These are phyloP conservation scores for Penaeus indicus DNA, from an alignment of 1,140 invertebrate genomes.

Conservation along the genomic window DNA sequence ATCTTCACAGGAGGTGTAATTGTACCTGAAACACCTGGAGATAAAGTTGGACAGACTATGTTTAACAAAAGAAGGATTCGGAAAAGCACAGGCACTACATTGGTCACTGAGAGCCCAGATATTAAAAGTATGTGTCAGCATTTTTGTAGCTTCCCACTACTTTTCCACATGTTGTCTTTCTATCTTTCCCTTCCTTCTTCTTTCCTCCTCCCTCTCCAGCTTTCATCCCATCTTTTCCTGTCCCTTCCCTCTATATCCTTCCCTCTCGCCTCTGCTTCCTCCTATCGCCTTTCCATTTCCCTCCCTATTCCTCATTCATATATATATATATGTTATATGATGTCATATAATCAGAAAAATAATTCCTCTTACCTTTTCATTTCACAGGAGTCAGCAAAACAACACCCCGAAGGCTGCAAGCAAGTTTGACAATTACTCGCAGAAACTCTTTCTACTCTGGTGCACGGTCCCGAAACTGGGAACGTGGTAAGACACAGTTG, in stretches of 20 bases:
- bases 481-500: constrained; percentile 49
- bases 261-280: not conserved
- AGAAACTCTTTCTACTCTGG: constrained; percentile 60
- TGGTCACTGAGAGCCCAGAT: constrained; percentile 56
- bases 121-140: constrained; percentile 51
- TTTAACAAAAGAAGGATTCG: constrained; percentile 45
- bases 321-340: no score
- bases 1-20: constrained; percentile 13
- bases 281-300: not conserved
- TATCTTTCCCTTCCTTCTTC: not conserved
- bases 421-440: constrained; percentile 47
- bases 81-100: constrained; percentile 53
- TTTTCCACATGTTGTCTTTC: not conserved
- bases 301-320: no score
- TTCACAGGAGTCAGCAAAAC: constrained; percentile 37
- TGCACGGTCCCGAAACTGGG: constrained; percentile 57
- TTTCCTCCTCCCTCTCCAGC: not conserved
- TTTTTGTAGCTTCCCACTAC: not conserved
- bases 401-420: constrained; percentile 45
- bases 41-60: constrained; percentile 43
- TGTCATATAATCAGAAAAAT: not conserved
- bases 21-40: constrained; percentile 51
- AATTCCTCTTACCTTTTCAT: not conserved
- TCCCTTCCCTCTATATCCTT: not conserved
- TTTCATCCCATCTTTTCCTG: not conserved